These are phyloP conservation scores for Sula dactylatra DNA, from an alignment of 2,113 vertebrate genomes.

Conservation along the genomic window DNA sequence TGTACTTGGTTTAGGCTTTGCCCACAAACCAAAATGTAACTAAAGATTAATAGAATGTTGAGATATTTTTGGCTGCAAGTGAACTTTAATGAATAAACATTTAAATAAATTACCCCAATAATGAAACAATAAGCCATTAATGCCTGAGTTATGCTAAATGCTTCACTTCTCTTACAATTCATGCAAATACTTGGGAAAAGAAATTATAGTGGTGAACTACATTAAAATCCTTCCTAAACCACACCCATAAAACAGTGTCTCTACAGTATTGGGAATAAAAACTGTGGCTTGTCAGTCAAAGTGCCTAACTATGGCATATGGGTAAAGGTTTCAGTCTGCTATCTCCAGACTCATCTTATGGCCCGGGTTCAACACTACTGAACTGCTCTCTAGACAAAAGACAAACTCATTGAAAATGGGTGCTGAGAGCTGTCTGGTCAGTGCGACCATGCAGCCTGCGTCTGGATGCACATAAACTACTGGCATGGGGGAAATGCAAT, in stretches of 20 bases:
- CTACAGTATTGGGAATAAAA: conserved; percentile 68
- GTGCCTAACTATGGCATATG: conserved; percentile 79
- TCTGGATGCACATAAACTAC: conserved; percentile 79
- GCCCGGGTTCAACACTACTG: conserved; percentile 74
- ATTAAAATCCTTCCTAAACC: conserved; percentile 65
- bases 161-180: conserved; percentile 39
- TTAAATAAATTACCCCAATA: conserved; percentile 63
- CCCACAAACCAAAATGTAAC: conserved; percentile 53
- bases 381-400: conserved; percentile 78
- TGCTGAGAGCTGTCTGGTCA: conserved; percentile 79
- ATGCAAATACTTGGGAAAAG: conserved; percentile 46
- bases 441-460: conserved; percentile 70
- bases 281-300: conserved; percentile 71
- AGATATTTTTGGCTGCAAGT: conserved; percentile 60
- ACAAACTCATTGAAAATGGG: conserved; percentile 77
- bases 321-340: conserved; percentile 79
- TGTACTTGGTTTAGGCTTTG: conserved; percentile 59
- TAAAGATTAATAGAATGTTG: conserved; percentile 50
- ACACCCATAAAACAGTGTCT: conserved; percentile 47
- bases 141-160: conserved; percentile 38
- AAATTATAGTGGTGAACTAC: conserved; percentile 57
- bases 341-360: conserved; percentile 78
- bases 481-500: conserved; percentile 75
- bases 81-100: conserved; percentile 67
- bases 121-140: conserved; percentile 63